Percentiles rank a stretch among this genome's conserved stretches.
Conservation (phyloP, 2,113 vertebrate genomes). For the Porphyrio hochstetteri region DNA sequence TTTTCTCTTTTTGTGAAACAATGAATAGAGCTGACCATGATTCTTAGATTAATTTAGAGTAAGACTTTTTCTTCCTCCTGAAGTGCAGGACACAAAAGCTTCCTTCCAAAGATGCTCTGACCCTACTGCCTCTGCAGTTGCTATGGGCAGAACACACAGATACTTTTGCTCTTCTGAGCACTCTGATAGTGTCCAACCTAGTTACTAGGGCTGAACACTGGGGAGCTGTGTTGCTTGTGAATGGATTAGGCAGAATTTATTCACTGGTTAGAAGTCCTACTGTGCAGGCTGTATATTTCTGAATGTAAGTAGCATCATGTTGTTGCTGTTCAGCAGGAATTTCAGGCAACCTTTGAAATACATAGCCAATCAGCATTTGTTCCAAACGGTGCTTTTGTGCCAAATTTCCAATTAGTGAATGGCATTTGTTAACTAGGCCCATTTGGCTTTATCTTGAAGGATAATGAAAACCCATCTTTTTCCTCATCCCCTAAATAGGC, state of each 20-base stretch:
- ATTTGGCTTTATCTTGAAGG: constrained; percentile 39
- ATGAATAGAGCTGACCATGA: neutral
- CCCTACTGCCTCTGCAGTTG: neutral
- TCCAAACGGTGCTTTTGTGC: constrained; percentile 55
- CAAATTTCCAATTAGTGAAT: constrained; percentile 56
- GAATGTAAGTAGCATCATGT: constrained; percentile 39
- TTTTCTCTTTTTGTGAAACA: neutral
- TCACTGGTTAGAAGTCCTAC: constrained; percentile 46
- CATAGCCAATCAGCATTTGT: constrained; percentile 17
- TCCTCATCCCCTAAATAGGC: neutral
- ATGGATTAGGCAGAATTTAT: constrained; percentile 42
- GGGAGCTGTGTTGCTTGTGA: neutral
- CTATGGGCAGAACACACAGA: neutral
- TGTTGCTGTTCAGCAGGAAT: constrained; percentile 53
- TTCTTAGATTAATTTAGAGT: neutral
- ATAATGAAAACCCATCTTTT: constrained; percentile 60
- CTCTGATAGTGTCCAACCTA: neutral
- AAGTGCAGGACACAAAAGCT: neutral
- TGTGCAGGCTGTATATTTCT: constrained; percentile 48
- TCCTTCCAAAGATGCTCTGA: neutral
- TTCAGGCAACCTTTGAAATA: constrained; percentile 56
- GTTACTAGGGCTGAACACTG: neutral
- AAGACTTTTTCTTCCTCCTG: neutral
- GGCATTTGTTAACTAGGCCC: constrained; percentile 30
- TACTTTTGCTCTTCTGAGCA: neutral